Conservation (phyloP, 2,797 vertebrate species). For the Malurus splendens region DNA sequence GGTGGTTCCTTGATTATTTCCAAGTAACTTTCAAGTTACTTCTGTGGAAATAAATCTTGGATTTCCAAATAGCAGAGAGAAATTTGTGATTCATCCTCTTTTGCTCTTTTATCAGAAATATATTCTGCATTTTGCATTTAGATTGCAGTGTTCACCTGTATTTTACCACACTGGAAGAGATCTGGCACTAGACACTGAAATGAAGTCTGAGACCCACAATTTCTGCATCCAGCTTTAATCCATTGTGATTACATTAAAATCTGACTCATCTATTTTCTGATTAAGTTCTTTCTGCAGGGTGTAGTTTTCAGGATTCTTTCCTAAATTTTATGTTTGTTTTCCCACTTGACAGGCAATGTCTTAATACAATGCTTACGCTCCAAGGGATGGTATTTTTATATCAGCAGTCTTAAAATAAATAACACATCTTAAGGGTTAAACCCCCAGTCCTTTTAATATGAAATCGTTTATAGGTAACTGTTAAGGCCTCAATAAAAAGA, state of each 20-base stretch:
- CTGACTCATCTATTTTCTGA: neutral
- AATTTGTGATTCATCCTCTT: neutral
- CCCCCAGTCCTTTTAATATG: neutral
- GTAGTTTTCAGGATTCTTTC: neutral
- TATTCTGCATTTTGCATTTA: neutral
- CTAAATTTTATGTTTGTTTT: neutral
- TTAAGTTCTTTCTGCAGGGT: neutral
- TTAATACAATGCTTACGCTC: neutral
- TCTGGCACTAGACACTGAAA: neutral
- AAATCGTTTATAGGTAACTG: neutral
- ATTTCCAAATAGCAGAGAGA: neutral
- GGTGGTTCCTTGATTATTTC: neutral
- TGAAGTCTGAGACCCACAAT: neutral
- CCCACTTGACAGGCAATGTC: neutral
- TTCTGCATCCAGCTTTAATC: neutral
- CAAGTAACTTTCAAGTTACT: neutral
- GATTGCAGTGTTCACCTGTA: neutral
- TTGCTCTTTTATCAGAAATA: neutral
- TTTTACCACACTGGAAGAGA: neutral
- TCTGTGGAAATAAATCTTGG: neutral
- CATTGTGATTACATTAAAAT: neutral
- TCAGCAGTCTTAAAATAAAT: neutral
- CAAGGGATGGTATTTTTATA: neutral
- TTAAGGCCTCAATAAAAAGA: neutral
- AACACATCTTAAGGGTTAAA: neutral